Percentiles rank a stretch among this genome's conserved stretches.
phyloP scores from a whole-genome alignment of 2,797 vertebrate genomes.

The Vespertilio murinus region DNA sequence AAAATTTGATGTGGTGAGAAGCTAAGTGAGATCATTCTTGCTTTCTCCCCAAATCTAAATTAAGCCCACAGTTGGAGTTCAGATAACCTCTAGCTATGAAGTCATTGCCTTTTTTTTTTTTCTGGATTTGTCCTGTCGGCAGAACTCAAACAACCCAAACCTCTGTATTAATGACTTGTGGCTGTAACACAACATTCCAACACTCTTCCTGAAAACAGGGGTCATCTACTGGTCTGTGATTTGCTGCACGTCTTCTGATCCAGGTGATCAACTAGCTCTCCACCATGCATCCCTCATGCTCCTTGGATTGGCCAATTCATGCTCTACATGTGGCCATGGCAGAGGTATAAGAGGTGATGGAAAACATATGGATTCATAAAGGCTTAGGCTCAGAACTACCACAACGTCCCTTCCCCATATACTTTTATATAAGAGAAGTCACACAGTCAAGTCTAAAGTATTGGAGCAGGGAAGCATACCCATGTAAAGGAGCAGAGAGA shows the following conservation, averaged over 20 bases:
- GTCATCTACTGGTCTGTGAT: background rate
- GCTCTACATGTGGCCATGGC: background rate
- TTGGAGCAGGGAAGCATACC: background rate
- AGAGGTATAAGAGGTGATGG: background rate
- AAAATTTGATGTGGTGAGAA: background rate
- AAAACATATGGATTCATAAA: background rate
- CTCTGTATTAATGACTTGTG: background rate
- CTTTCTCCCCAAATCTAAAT: background rate
- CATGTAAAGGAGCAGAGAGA: no score
- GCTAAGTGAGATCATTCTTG: background rate
- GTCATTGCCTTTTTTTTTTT: background rate
- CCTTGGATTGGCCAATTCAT: background rate
- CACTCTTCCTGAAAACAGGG: background rate
- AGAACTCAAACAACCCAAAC: background rate
- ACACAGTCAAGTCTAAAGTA: background rate
- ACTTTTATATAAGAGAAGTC: background rate
- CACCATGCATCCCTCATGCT: background rate
- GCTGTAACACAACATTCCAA: background rate
- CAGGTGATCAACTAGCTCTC: background rate
- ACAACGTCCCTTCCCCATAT: background rate
- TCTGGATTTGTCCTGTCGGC: background rate
- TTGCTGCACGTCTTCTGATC: background rate
- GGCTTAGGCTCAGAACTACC: background rate
- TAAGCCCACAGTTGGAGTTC: background rate
- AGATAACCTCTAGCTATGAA: background rate